phyloP scores from a whole-genome alignment of 2,888 invertebrate species.

The Volucella inflata region DNA sequence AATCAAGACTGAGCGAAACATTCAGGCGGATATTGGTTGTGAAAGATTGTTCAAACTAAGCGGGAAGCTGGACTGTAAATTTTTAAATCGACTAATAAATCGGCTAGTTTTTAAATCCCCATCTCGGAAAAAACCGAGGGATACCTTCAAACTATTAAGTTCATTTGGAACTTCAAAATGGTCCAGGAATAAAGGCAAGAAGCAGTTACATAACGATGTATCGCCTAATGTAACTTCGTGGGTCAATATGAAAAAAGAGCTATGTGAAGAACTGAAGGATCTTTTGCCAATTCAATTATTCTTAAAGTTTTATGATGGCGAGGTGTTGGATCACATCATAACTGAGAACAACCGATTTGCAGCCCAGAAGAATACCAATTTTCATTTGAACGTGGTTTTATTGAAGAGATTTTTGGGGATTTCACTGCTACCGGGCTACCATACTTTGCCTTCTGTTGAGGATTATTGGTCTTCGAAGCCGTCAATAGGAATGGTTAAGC shows the following conservation, averaged over 20 bases:
- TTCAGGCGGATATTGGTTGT: background rate
- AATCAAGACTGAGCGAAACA: background rate
- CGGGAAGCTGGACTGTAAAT: background rate
- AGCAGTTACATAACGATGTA: background rate
- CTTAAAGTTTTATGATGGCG: background rate
- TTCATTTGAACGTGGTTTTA: background rate
- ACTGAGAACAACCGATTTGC: background rate
- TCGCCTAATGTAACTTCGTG: background rate
- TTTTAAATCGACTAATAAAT: too few relatives aligned
- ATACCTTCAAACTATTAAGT: background rate
- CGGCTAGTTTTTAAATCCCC: too few relatives aligned
- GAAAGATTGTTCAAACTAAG: conserved; percentile 1
- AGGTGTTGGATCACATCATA: background rate
- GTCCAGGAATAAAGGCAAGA: background rate
- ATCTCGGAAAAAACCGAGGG: background rate
- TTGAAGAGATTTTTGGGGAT: too few relatives aligned
- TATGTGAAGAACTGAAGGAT: background rate
- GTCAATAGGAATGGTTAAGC: background rate
- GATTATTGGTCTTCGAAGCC: too few relatives aligned
- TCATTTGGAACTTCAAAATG: background rate
- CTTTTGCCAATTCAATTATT: too few relatives aligned
- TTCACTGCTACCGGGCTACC: background rate
- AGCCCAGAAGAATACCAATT: background rate
- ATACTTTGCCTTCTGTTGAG: background rate
- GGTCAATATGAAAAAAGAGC: background rate